Evolutionary conservation across 2,888 invertebrate genomes (phyloP), one percentile per base, ranked within the genome.

Genomic region (Drosophila borborema): DNA sequence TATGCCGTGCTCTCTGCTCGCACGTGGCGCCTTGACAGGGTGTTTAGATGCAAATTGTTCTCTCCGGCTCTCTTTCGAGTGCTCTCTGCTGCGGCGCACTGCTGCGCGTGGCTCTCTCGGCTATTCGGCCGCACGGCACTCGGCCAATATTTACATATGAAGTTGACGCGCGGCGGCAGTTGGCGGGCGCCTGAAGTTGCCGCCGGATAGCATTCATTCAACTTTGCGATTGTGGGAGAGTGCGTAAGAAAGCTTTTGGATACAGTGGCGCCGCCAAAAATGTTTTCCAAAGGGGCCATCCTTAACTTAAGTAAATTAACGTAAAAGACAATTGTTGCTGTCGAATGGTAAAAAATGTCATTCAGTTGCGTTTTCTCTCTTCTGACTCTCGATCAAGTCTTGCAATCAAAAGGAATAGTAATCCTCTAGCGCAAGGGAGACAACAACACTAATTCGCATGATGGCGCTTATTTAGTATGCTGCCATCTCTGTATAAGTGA

Each of bases 81-180:
- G 56, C 74, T 70, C 81, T 20, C 23, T 18, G 64, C 74, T 36
- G 31, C 53, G 72, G 73, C 74, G 77, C 74, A 60, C 14, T 66
- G 6, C 6, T 2, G 2, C 63, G 23, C 38, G 4, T 12, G 31
- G 38, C 46, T 34, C 69, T 41, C 55, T n/a, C 18, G 28, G 16
- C 43, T 16, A 18, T 38, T 54, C 65, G 55, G 55, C 14, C 51
- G 49, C 68, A 55, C 63, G 45, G 43, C 58, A 14, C 49, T 56
- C 67, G 54, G 71, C 62, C 61, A 81, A 70, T 87, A 90, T 91
- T 92, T 91, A 90, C 91, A 79, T 65, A 61, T 86, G 80, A 84
- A 91, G 85, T 87, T 82, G 67, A 48, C 65, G 66, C 64, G 77
- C 67, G 64, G 80, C 65, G 78, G 82, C 80, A 69, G 68, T 81